A percentile compares a stretch with the other conserved stretches of the same genome.
These are phyloP conservation scores for Teleogryllus occipitalis DNA, from an alignment of 1,140 invertebrate genomes.

Conservation along the genomic window DNA sequence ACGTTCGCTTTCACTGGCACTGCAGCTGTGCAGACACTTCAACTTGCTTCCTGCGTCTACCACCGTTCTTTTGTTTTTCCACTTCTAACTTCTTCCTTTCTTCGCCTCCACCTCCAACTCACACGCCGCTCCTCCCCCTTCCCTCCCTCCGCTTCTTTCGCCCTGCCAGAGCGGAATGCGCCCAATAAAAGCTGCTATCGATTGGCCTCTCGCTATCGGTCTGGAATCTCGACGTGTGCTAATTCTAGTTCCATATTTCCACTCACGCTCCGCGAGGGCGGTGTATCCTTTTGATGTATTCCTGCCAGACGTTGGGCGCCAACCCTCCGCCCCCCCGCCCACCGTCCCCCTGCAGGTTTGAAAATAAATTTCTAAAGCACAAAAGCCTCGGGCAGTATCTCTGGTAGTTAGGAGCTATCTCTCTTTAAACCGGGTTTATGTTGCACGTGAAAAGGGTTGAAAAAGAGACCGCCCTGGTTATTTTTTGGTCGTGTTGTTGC, in stretches of 20 bases:
- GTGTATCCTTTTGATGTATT: background rate
- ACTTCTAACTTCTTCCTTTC: no score
- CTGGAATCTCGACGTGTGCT: background rate
- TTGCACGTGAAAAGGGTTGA: background rate
- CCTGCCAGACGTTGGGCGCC: background rate
- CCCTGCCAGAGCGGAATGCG: background rate
- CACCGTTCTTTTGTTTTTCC: no score
- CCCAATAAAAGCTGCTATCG: background rate
- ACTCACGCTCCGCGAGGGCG: background rate
- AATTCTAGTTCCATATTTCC: background rate
- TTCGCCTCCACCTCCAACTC: background rate
- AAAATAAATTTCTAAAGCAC: conserved; percentile 1
- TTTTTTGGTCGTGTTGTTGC: background rate
- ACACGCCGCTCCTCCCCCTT: background rate
- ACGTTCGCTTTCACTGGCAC: no score
- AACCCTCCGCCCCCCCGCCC: background rate
- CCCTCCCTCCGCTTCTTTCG: no score
- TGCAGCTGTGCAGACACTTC: no score
- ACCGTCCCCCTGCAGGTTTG: background rate
- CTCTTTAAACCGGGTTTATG: background rate
- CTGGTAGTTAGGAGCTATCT: background rate
- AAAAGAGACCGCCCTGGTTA: background rate
- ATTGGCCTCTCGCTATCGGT: background rate
- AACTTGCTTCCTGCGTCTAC: no score
- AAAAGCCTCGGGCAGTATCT: background rate